Percentiles rank a stretch among this genome's conserved stretches.
Conservation (phyloP, 2,888 invertebrate genomes). For the Reticulitermes lucifugus region DNA sequence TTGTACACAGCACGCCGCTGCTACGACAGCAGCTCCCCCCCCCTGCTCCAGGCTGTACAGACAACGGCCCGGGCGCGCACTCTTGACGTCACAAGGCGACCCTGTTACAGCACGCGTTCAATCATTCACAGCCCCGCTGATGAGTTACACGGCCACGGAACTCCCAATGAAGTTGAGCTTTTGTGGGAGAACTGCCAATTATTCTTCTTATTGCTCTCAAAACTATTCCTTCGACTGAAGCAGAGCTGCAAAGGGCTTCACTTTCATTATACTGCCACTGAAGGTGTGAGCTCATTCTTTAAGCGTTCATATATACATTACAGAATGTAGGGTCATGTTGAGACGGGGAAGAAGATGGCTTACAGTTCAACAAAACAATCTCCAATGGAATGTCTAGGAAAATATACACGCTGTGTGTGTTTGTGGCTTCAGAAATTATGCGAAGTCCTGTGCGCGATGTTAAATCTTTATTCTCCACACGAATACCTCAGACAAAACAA, state of each 20-base stretch:
- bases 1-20: slow-evolving; percentile 1
- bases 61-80: not conserved
- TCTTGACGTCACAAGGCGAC: not conserved
- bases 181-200: slow-evolving; percentile 20
- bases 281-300: not conserved
- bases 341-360: too few relatives aligned
- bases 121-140: slow-evolving; percentile 24
- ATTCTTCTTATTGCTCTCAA: not conserved
- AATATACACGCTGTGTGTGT: too few relatives aligned
- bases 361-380: too few relatives aligned
- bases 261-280: not conserved
- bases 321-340: too few relatives aligned
- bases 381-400: too few relatives aligned
- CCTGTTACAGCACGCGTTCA: not conserved
- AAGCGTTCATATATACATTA: too few relatives aligned
- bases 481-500: too few relatives aligned
- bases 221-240: not conserved
- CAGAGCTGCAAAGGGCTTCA: not conserved
- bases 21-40: not conserved
- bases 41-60: not conserved
- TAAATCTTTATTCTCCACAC: too few relatives aligned
- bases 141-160: not conserved
- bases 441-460: too few relatives aligned
- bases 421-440: too few relatives aligned
- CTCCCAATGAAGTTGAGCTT: not conserved